Percentiles rank a stretch among this genome's conserved stretches.
Conservation (phyloP, 2,888 invertebrate genomes). For the Thera britannica region DNA sequence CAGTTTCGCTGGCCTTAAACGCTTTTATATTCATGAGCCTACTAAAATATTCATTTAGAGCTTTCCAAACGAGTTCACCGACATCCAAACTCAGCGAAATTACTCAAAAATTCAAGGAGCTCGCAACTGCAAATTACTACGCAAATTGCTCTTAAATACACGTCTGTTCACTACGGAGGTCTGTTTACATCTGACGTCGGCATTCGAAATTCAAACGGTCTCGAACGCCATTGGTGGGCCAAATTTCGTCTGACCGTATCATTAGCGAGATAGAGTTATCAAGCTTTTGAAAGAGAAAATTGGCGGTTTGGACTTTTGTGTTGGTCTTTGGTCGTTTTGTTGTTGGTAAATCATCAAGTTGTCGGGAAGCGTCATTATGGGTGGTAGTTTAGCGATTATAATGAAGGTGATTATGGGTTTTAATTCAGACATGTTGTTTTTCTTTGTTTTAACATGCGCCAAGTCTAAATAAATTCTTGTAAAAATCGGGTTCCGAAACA, state of each 20-base stretch:
- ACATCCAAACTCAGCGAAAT: constrained; percentile 54
- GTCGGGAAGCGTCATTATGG: constrained; percentile 37
- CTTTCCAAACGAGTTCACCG: constrained; percentile 64
- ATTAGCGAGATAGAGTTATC: constrained; percentile 80
- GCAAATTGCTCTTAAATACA: constrained; percentile 69
- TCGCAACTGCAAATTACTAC: constrained; percentile 54
- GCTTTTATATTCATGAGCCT: constrained; percentile 65
- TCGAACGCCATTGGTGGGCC: constrained; percentile 65
- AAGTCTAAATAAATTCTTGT: no score
- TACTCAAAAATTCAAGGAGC: constrained; percentile 29
- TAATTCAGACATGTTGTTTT: constrained; percentile 22
- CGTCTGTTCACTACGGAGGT: constrained; percentile 59
- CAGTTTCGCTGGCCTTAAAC: constrained; percentile 30
- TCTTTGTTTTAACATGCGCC: background rate
- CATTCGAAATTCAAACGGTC: constrained; percentile 67
- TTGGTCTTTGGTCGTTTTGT: constrained; percentile 76
- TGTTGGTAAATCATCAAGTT: constrained; percentile 61
- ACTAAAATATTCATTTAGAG: constrained; percentile 48
- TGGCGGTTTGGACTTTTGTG: constrained; percentile 66
- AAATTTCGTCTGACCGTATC: constrained; percentile 61
- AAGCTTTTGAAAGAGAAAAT: constrained; percentile 71
- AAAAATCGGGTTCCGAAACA: background rate
- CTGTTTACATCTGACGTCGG: constrained; percentile 57
- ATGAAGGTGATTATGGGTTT: constrained; percentile 29
- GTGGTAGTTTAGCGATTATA: constrained; percentile 25